Base-by-base conservation (phyloP, 2,797 vertebrate genomes). In the Ataeniobius toweri region DNA sequence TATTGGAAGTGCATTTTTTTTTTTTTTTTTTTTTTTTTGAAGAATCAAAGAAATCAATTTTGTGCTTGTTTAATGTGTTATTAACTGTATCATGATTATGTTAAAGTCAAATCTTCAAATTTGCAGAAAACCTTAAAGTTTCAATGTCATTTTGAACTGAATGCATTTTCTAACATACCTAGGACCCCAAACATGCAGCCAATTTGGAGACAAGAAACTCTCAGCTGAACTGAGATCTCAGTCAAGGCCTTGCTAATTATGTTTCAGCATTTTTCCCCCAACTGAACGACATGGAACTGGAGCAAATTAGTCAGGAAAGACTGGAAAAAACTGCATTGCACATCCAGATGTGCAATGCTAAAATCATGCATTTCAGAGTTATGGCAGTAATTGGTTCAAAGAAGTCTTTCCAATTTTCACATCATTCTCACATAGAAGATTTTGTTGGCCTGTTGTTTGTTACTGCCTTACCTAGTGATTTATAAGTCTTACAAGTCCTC, bases 261-360 rank as follows among this genome's bases (percentile, higher is more conserved):
- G 81, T 68, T 84, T 79, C 31, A 65, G 81, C 82, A 74, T 77
- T 83, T 89, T 85, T 87, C 63, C 80, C 74, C 63, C 69, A n/a
- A 59, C 78, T 78, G 65, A 76, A 72, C 69, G 44, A 74, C 74
- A 79, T 80, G 61, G 59, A 79, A 74, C 76, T 78, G 80, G 72
- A 86, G 80, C 85, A 88, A 91, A 90, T 91, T 86, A 22, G 80
- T 50, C 63, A 69, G 76, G 68, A 55, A 80, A 85, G 72, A 88
- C 75, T 80, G 82, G 68, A 24, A 69, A 80, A 85, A 86, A 85
- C 76, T 82, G 77, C 82, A 75, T n/a, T n/a, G n/a, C n/a, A 46
- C 72, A 63, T 91, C 89, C 91, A 91, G 90, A 93, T 91, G 89
- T 92, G 86, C 85, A 85, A 77, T 76, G 10, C 71, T 74, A 73